phyloP scores from a whole-genome alignment of 2,797 vertebrate species.

The Cryptoprocta ferox region DNA sequence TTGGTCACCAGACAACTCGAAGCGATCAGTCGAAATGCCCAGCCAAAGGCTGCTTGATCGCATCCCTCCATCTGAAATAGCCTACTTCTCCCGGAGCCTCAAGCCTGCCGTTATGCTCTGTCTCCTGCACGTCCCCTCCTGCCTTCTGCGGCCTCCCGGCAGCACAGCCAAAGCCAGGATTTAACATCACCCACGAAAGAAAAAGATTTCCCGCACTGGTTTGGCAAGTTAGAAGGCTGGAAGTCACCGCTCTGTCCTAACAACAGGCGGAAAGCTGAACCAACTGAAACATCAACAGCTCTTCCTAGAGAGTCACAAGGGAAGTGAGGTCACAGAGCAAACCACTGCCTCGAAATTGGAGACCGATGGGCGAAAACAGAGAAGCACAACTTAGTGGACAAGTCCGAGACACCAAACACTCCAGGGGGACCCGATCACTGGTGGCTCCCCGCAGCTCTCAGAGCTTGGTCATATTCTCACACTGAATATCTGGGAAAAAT shows the following conservation, averaged over 20 bases:
- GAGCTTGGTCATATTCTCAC: not conserved
- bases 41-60: not conserved
- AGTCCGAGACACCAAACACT: not conserved
- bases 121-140: not conserved
- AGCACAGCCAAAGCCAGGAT: not conserved
- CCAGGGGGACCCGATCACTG: not conserved
- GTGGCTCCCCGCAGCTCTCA: not conserved
- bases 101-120: not conserved
- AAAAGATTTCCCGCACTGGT: not conserved
- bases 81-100: not conserved
- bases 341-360: not conserved
- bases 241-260: not conserved
- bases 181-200: not conserved
- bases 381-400: not conserved
- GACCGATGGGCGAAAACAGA: not conserved
- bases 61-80: conserved; percentile 15
- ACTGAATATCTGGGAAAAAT: not conserved
- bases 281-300: not conserved
- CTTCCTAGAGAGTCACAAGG: not conserved
- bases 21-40: not conserved
- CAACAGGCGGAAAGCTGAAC: not conserved
- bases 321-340: not conserved
- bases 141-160: not conserved
- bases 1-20: not conserved
- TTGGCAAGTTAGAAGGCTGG: not conserved